Base-by-base conservation (phyloP, 2,888 invertebrate genomes). In the Enoplolaimus lenunculus region DNA sequence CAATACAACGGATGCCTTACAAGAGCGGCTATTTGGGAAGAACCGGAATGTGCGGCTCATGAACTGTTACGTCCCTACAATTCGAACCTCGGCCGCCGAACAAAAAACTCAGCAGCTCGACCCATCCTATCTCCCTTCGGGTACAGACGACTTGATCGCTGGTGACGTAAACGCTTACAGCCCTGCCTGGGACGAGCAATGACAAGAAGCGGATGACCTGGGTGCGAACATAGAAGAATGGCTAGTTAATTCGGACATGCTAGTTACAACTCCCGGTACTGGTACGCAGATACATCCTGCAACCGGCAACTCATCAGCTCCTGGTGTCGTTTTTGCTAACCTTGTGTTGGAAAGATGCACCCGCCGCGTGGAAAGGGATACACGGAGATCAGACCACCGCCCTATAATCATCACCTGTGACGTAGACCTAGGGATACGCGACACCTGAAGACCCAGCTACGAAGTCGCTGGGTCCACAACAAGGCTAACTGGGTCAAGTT, bases 81-180 rank as follows among this genome's bases (percentile, higher is more conserved):
- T 62, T 62, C 62, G 62, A 13, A 3, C 7, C 7, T 7, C 62
- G 7, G 62, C 29, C 7, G 62, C 7, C 31, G n/a, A 62, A 7
- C 7, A 3, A 3, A 26, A 29, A n/a, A 3, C 7, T 13, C 62
- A 62, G 28, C 31, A 13, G 7, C 28, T 62, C n/a, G n/a, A 62
- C 31, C 62, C 62, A 13, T 13, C 62, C 28, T 13, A 13, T 29
- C n/a, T 62, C 7, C 62, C 62, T 13, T 13, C 62, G 7, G 13
- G 28, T 13, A 13, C 7, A 29, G 28, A 62, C 31, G 62, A 13
- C 62, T 13, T 62, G 16, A 62, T 62, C 7, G 7, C 7, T n/a
- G 62, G 62, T 16, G 62, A 62, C 31, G 7, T 62, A 7, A 62
- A 62, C 62, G 7, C 16, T 31, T 29, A 62, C 62, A 62, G 62